A percentile compares a stretch with the other conserved stretches of the same genome.
These are phyloP conservation scores for Drosophila hydei DNA, from an alignment of 1,140 invertebrate species.

Conservation along the genomic window DNA sequence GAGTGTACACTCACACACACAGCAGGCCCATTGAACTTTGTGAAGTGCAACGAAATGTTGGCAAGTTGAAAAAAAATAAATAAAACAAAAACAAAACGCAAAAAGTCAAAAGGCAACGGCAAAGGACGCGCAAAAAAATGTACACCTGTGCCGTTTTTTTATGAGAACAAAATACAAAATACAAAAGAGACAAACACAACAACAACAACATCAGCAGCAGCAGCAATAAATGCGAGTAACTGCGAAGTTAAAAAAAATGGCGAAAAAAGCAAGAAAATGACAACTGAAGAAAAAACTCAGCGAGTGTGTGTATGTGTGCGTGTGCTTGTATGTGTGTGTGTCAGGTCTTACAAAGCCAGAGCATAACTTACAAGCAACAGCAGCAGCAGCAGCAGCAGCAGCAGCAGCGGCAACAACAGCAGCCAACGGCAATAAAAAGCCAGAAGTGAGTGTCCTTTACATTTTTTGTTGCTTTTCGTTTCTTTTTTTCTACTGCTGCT, in stretches of 20 bases:
- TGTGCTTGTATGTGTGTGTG: constrained; percentile 44
- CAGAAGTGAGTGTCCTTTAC: constrained; percentile 79
- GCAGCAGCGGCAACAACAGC: constrained; percentile 30
- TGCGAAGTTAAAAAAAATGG: constrained; percentile 64
- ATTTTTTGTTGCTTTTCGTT: constrained; percentile 42
- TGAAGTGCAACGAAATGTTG: constrained; percentile 79
- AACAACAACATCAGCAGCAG: constrained; percentile 40
- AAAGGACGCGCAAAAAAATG: constrained; percentile 77
- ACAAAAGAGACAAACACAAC: constrained; percentile 57
- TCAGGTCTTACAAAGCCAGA: constrained; percentile 61
- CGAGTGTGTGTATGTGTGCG: constrained; percentile 25
- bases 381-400: constrained; percentile 32
- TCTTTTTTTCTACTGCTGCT: constrained; percentile 43
- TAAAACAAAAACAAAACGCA: constrained; percentile 12
- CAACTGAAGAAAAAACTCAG: constrained; percentile 71
- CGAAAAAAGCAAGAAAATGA: constrained; percentile 78
- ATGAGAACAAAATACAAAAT: constrained; percentile 55
- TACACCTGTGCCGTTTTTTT: constrained; percentile 74
- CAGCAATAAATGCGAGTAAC: constrained; percentile 44
- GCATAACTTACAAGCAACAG: constrained; percentile 72
- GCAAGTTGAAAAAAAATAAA: constrained; percentile 56
- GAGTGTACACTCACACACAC: constrained; percentile 15
- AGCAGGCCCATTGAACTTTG: constrained; percentile 73
- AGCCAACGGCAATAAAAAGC: constrained; percentile 70
- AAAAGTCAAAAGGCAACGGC: constrained; percentile 46